These are phyloP conservation scores for Dryoscopus gambensis DNA, from an alignment of 2,113 vertebrate species.

Conservation along the genomic window DNA sequence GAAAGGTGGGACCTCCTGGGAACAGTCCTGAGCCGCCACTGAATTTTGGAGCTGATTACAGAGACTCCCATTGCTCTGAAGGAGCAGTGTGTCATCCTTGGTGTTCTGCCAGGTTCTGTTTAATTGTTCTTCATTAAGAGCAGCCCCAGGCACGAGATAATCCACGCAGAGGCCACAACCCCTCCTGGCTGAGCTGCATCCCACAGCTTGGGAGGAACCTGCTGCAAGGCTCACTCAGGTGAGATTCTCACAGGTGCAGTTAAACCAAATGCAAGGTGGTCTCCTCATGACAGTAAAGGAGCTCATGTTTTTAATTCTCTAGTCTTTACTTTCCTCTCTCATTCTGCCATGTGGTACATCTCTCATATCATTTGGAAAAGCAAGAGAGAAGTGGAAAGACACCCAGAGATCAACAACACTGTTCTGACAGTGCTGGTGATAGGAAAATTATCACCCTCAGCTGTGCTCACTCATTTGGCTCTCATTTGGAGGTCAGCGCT, in stretches of 20 bases:
- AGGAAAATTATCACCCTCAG: neutral
- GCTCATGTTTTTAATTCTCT: neutral
- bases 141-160: neutral
- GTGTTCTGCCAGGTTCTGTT: neutral
- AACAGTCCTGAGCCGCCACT: neutral
- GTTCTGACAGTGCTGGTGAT: neutral
- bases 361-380: neutral
- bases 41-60: neutral
- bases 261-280: neutral
- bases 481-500: neutral
- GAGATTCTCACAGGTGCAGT: neutral
- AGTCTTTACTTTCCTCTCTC: neutral
- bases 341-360: neutral
- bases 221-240: neutral
- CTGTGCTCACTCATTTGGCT: neutral
- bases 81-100: neutral
- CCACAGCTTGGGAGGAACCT: neutral
- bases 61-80: neutral
- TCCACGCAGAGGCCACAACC: accelerated
- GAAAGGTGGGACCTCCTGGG: neutral
- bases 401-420: neutral
- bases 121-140: neutral
- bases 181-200: neutral
- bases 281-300: neutral
- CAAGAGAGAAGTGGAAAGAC: neutral